Percentiles rank a stretch among this genome's conserved stretches.
Evolutionary conservation across 2,113 vertebrate genomes (phyloP).

Genomic region (Bungarus multicinctus): DNA sequence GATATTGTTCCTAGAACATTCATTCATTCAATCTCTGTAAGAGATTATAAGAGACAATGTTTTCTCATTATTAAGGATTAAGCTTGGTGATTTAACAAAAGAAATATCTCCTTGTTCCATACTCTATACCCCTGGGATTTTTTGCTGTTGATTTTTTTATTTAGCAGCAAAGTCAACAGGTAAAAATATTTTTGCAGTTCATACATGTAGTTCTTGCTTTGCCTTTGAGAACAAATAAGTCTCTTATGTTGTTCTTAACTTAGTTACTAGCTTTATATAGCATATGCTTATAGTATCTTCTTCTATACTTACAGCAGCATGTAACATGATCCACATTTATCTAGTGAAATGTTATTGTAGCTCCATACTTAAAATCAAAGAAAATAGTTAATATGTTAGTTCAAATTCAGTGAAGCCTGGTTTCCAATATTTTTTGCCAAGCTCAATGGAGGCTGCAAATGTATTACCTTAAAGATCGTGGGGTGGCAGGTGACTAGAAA

Average conservation of each 20-base stretch:
- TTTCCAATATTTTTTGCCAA: background rate
- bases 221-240: background rate
- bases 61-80: slow-evolving; percentile 50
- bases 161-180: slow-evolving; percentile 50
- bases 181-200: slow-evolving; percentile 42
- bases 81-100: slow-evolving; percentile 40
- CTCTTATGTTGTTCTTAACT: background rate
- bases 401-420: background rate
- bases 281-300: background rate
- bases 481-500: background rate
- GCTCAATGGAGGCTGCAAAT: background rate
- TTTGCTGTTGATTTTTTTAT: slow-evolving; percentile 30
- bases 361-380: background rate
- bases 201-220: background rate
- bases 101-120: slow-evolving; percentile 27
- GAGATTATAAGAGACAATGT: slow-evolving; percentile 44
- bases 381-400: background rate
- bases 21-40: background rate
- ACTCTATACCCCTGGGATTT: slow-evolving; percentile 28
- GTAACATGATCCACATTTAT: background rate
- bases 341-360: background rate
- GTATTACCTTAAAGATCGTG: background rate
- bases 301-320: background rate
- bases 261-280: background rate
- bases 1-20: background rate